A percentile compares a stretch with the other conserved stretches of the same genome.
Evolutionary conservation across 2,797 vertebrate species (phyloP).

Genomic region (Leuciscus waleckii): DNA sequence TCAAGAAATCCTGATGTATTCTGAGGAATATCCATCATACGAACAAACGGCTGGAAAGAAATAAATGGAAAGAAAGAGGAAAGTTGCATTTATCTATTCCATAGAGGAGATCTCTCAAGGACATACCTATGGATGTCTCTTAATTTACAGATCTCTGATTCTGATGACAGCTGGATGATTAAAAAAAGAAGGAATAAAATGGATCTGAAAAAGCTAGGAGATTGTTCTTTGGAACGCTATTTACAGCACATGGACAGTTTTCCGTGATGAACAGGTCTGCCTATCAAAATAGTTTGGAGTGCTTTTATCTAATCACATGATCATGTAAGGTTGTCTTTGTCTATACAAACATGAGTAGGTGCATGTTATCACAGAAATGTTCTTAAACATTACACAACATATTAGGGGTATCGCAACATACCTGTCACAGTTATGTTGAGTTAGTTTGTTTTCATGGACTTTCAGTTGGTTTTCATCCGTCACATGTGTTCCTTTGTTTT

Average conservation of each 20-base stretch:
- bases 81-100: conserved; percentile 23
- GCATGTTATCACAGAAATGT: neutral
- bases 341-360: neutral
- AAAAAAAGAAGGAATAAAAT: neutral
- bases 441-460: no score
- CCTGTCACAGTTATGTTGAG: no score
- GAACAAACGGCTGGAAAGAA: conserved; percentile 33
- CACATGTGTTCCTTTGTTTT: no score
- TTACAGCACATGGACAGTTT: neutral
- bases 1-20: conserved; percentile 59
- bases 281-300: neutral
- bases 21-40: conserved; percentile 57
- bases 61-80: conserved; percentile 31
- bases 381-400: neutral
- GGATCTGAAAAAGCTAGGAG: neutral
- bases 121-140: conserved; percentile 36
- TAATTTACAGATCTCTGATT: conserved; percentile 24
- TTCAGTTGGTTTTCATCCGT: no score
- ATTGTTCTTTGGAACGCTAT: neutral
- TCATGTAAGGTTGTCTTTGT: neutral
- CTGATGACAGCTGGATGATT: conserved; percentile 12
- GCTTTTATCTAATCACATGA: conserved; percentile 1
- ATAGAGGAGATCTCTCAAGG: conserved; percentile 23
- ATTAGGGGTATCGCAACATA: neutral
- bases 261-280: neutral